These are phyloP conservation scores for Athetis lepigone DNA, from an alignment of 2,888 invertebrate species.

Conservation along the genomic window DNA sequence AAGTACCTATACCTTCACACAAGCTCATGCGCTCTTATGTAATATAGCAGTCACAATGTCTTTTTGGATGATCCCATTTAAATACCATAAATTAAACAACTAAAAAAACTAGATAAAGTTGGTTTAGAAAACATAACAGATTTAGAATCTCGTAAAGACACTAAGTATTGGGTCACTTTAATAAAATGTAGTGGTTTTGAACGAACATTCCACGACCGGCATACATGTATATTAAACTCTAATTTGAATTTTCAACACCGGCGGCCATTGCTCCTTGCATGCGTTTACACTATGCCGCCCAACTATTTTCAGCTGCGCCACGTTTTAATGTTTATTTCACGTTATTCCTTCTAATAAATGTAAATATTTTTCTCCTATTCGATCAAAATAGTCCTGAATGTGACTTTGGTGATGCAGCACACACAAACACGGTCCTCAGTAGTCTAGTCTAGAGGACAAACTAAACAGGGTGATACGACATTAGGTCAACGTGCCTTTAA, in stretches of 20 bases:
- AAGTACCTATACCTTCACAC: not conserved
- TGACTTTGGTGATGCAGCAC: slow-evolving; percentile 71
- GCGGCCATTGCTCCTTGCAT: slow-evolving; percentile 79
- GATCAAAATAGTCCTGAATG: slow-evolving; percentile 70
- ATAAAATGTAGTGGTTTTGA: slow-evolving; percentile 39
- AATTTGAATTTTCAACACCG: slow-evolving; percentile 71
- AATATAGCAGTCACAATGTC: not conserved
- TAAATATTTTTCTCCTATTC: slow-evolving; percentile 51
- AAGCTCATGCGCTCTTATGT: not conserved
- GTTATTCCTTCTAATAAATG: slow-evolving; percentile 67
- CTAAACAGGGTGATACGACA: slow-evolving; percentile 38
- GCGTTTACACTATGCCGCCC: slow-evolving; percentile 80
- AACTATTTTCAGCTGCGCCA: slow-evolving; percentile 83
- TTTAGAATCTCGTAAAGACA: slow-evolving; percentile 10
- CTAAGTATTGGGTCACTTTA: slow-evolving; percentile 36
- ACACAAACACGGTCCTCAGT: slow-evolving; percentile 66
- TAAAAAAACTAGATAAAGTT: not conserved
- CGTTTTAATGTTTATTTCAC: slow-evolving; percentile 78
- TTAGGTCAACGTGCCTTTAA: slow-evolving; percentile 47
- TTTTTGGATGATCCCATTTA: not conserved
- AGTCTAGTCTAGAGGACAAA: slow-evolving; percentile 65
- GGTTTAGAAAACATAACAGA: slow-evolving; percentile 1
- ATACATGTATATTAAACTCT: slow-evolving; percentile 64
- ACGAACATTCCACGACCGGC: slow-evolving; percentile 48
- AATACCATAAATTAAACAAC: not conserved